Conservation (phyloP, 2,888 invertebrate genomes). For the Caradrina clavipalpis region DNA sequence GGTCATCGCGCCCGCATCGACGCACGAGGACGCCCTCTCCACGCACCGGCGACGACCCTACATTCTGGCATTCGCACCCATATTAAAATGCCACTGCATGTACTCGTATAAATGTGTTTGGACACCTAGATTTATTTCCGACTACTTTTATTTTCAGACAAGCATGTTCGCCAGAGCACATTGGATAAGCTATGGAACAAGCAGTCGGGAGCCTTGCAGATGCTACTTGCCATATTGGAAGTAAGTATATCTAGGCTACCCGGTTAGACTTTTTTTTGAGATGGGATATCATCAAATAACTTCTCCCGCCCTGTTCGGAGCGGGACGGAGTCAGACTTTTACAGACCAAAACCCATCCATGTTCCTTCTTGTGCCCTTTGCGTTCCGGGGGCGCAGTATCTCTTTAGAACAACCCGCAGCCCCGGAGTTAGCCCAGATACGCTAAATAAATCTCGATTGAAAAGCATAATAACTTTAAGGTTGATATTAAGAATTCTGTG, state of each 20-base stretch:
- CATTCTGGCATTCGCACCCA: slow-evolving; percentile 36
- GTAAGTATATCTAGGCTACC: slow-evolving; percentile 77
- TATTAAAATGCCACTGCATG: slow-evolving; percentile 42
- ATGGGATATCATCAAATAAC: too few species aligned
- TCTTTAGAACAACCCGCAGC: too few species aligned
- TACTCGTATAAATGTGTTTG: slow-evolving; percentile 32
- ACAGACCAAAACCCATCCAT: too few species aligned
- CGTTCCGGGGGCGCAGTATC: too few species aligned
- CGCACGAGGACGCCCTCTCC: slow-evolving; percentile 50
- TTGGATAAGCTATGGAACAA: slow-evolving; percentile 91
- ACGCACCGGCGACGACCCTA: slow-evolving; percentile 46
- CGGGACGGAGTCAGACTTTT: too few species aligned
- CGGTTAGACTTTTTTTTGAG: too few species aligned
- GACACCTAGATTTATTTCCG: slow-evolving; percentile 28
- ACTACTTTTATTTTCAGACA: slow-evolving; percentile 84
- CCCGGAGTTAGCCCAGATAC: too few species aligned
- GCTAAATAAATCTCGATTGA: neutral
- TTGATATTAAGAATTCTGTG: neutral
- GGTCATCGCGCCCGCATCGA: slow-evolving; percentile 36
- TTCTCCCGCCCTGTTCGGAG: too few species aligned
- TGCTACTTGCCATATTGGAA: slow-evolving; percentile 90
- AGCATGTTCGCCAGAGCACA: slow-evolving; percentile 90
- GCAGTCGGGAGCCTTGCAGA: slow-evolving; percentile 89
- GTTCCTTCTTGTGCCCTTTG: too few species aligned
- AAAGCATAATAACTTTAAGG: neutral